Percentiles rank a stretch among this genome's conserved stretches.
These are phyloP conservation scores for Phalera bucephala DNA, from an alignment of 2,888 invertebrate species.

Conservation along the genomic window DNA sequence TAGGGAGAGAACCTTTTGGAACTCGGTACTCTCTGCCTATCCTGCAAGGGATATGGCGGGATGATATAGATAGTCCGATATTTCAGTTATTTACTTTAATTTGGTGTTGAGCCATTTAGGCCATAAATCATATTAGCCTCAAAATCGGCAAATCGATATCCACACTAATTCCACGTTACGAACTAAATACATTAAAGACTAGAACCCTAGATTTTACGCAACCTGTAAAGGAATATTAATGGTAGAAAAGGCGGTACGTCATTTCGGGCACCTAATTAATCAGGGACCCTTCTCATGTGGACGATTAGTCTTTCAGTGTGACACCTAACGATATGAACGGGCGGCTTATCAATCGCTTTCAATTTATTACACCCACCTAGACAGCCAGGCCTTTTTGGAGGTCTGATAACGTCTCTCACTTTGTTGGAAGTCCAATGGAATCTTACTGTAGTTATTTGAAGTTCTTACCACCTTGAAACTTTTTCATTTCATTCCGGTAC, in stretches of 20 bases:
- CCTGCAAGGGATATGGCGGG: too few species aligned
- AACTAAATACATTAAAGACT: too few species aligned
- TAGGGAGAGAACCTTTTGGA: too few species aligned
- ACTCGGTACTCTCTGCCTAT: too few species aligned
- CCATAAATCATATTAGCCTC: too few species aligned
- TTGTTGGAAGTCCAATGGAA: not conserved
- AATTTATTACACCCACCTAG: slow-evolving; percentile 22
- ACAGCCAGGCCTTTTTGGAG: slow-evolving; percentile 5
- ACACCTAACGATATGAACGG: slow-evolving; percentile 25
- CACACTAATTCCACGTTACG: too few species aligned
- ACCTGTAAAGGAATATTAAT: slow-evolving; percentile 20
- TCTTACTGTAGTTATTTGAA: not conserved
- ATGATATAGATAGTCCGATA: too few species aligned
- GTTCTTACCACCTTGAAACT: too few species aligned
- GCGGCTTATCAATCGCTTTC: slow-evolving; percentile 30
- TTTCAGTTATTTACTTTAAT: too few species aligned
- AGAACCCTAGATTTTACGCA: slow-evolving; percentile 7
- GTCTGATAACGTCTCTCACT: slow-evolving; percentile 1
- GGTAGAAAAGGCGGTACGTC: slow-evolving; percentile 16
- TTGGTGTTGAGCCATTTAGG: too few species aligned
- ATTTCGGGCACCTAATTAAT: slow-evolving; percentile 33
- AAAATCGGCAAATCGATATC: too few species aligned
- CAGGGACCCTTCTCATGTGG: slow-evolving; percentile 29
- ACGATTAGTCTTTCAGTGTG: slow-evolving; percentile 30
- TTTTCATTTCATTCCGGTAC: too few species aligned